Base-by-base conservation (phyloP, 2,797 vertebrate species). In the Malurus splendens region DNA sequence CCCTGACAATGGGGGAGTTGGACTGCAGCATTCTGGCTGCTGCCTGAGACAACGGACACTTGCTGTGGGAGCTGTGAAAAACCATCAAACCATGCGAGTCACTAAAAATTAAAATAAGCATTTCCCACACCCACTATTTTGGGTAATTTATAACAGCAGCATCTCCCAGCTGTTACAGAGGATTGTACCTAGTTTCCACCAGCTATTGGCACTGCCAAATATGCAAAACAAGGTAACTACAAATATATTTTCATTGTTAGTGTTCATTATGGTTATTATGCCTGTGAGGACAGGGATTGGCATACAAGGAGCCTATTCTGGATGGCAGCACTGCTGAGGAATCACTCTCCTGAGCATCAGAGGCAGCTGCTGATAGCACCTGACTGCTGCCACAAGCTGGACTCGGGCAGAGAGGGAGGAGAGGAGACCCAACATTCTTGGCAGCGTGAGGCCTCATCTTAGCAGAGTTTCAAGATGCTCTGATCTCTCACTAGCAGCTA, bases 221-320 rank as follows among this genome's bases (percentile, higher is more conserved):
- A 94, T 45, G 54, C 89, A 89, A 90, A 94, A 81, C 81, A 90
- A 92, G 80, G 10, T 48, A 87, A 84, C 81, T 80, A 86, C 86
- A 82, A 77, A 92, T 92, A 74, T 42, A 93, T 78, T 95, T 90
- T 86, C 86, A 83, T 74, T 89, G 82, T 79, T 92, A 59, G 86
- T 27, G 76, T 59, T 94, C 86, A 84, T 86, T 91, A 95, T 9
- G 55, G 39, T 90, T 82, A 81, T 90, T 85, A 92, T 18, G 19
- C 88, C 83, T n/a, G 64, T 9, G 71, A 92, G 85, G 67, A 59
- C 0, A 0, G 61, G 62, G 87, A 92, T 9, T 77, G 88, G 70
- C 81, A 91, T 54, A 66, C 62, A 44, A 68, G 61, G 71, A 45
- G 50, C 36, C 65, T 71, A 65, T 27, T 92, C 39, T 55, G 93